phyloP scores from a whole-genome alignment of 1,140 invertebrate species.

The Ditylenchus dipsaci region DNA sequence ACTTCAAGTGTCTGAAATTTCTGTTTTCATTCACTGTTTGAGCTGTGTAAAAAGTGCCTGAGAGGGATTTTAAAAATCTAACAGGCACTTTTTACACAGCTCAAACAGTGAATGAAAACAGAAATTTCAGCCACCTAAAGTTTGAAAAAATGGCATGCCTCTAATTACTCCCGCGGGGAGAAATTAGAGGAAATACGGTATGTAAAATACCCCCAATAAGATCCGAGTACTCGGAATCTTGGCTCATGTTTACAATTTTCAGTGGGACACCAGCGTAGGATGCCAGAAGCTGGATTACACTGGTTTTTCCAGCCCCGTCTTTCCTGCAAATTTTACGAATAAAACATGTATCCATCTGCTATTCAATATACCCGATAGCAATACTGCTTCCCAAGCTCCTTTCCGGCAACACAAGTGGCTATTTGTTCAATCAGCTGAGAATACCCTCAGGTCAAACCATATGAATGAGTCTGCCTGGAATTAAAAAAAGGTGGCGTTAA shows the following conservation, averaged over 20 bases:
- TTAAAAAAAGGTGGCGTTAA: no score
- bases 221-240: conserved; percentile 93
- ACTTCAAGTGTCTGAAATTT: no score
- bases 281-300: conserved; percentile 86
- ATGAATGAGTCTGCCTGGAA: conserved; percentile 27
- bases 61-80: no score
- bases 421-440: conserved; percentile 72
- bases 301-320: conserved; percentile 98
- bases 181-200: no score
- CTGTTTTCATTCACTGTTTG: no score
- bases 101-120: no score
- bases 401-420: conserved; percentile 38
- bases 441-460: conserved; percentile 64
- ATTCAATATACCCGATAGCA: conserved; percentile 72
- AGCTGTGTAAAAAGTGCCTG: no score
- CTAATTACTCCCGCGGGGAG: no score
- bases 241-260: conserved; percentile 97
- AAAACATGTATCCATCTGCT: no score
- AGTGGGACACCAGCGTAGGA: conserved; percentile 70
- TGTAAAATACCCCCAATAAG: conserved; percentile 75
- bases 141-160: no score
- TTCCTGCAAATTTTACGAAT: conserved; percentile 56
- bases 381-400: conserved; percentile 79
- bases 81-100: no score
- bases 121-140: no score